phyloP scores from a whole-genome alignment of 2,113 vertebrate genomes.

The Sylvilagus bachmani region DNA sequence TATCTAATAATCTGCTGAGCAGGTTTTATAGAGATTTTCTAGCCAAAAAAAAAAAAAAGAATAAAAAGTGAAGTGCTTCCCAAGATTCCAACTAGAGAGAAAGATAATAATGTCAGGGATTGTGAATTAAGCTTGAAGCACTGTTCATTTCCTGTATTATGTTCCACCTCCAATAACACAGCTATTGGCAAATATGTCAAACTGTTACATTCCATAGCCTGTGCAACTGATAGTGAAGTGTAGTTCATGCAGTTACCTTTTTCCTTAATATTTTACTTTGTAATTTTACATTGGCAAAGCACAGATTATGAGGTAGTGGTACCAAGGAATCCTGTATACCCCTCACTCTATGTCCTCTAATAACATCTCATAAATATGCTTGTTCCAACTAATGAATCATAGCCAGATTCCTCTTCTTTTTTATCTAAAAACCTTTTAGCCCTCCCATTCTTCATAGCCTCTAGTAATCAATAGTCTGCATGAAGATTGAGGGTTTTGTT shows the following conservation, averaged over 20 bases:
- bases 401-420: too few species aligned
- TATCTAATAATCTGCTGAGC: neutral
- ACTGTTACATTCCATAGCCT: neutral
- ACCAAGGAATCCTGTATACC: too few species aligned
- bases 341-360: too few species aligned
- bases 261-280: too few species aligned
- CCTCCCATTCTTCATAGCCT: too few species aligned
- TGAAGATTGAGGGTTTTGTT: too few species aligned
- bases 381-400: too few species aligned
- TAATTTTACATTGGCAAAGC: too few species aligned
- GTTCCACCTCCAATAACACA: neutral
- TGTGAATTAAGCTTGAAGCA: constrained; percentile 30
- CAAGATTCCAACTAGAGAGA: constrained; percentile 5
- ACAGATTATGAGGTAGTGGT: too few species aligned
- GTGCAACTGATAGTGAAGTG: neutral
- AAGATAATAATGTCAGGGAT: constrained; percentile 18
- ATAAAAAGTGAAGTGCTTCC: constrained; percentile 56
- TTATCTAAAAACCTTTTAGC: too few species aligned
- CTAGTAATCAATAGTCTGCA: too few species aligned
- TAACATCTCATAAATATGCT: too few species aligned
- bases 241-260: neutral
- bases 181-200: neutral
- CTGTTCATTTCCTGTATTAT: neutral
- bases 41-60: constrained; percentile 72
- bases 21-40: constrained; percentile 52